Conservation (phyloP, 1,140 invertebrate species). For the Drosophila malerkotliana region DNA sequence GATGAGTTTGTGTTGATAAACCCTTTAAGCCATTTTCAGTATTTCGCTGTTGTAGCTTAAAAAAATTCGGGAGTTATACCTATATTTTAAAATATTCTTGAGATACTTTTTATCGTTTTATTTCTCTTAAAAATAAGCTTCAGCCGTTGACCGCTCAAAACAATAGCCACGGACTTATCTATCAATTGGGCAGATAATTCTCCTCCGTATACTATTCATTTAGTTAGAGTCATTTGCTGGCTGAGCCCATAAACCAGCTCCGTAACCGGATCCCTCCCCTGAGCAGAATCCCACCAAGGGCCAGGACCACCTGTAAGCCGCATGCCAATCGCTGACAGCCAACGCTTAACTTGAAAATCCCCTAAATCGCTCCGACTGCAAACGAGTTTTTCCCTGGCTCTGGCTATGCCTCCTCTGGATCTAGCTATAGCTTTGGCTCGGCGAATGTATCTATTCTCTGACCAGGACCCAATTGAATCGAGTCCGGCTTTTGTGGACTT, state of each 20-base stretch:
- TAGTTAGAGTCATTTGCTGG: conserved; percentile 57
- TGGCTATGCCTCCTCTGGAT: not conserved
- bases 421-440: not conserved
- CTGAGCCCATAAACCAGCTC: conserved; percentile 66
- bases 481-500: conserved; percentile 32
- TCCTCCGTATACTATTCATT: conserved; percentile 44
- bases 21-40: conserved; percentile 70
- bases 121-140: too few species aligned
- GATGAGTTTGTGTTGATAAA: conserved; percentile 69
- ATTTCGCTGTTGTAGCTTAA: not conserved
- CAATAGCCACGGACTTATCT: conserved; percentile 9
- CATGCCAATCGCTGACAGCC: conserved; percentile 77
- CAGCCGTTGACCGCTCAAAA: not conserved
- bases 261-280: conserved; percentile 16
- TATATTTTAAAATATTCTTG: too few species aligned
- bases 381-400: conserved; percentile 40
- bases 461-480: conserved; percentile 44
- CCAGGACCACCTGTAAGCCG: conserved; percentile 72
- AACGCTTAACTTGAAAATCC: conserved; percentile 73
- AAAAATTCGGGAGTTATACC: too few species aligned
- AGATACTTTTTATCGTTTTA: too few species aligned
- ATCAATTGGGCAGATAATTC: conserved; percentile 31
- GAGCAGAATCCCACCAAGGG: conserved; percentile 14
- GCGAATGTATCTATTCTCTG: conserved; percentile 18
- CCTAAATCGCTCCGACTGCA: conserved; percentile 64